Base-by-base conservation (phyloP, 2,113 vertebrate genomes). In the Apteryx owenii region DNA sequence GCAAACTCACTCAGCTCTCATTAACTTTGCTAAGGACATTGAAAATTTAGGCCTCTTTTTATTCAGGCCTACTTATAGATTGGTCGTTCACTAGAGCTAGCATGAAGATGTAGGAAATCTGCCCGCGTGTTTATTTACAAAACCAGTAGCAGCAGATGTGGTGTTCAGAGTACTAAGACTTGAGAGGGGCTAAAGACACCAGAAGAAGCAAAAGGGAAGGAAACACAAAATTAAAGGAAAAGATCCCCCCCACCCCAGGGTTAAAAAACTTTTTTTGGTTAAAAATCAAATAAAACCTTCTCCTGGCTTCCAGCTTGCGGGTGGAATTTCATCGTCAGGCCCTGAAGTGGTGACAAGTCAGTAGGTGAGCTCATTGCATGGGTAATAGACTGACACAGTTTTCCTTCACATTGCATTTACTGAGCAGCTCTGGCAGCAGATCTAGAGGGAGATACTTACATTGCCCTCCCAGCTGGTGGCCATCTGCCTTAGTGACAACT, bases 401-500 rank as follows among this genome's bases (percentile, higher is more conserved):
- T 89, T 77, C 90, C 89, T 95, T 96, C 97, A 89, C 79, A 46
- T 93, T 42, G 64, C 88, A 88, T 94, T 97, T 96, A 81, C 80
- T 90, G 97, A 97, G 95, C 93, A 95, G 81, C 94, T 69, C 58
- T 85, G 93, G 95, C 94, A 96, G 93, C 14, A 7, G 73, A 96
- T 97, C 91, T 66, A 72, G 92, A 84, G 97, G 93, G 90, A 95
- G 90, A 93, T 64, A 70, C 79, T 88, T 95, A 95, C 96, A 85
- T 96, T 97, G 96, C 95, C 97, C 97, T 97, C 97, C 97, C 98
- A 98, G 98, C 98, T 98, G 98, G 98, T 97, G 95, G 95, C 98
- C 98, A 98, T 98, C 98, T 98, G 98, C 98, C 97, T 97, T 95
- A 97, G 97, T 98, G 98, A 98, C 98, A 98, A 97, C 95, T 97